Percentiles rank a stretch among this genome's conserved stretches.
Evolutionary conservation across 2,888 invertebrate species (phyloP).

Genomic region (Rhimphoctona megacephalus): DNA sequence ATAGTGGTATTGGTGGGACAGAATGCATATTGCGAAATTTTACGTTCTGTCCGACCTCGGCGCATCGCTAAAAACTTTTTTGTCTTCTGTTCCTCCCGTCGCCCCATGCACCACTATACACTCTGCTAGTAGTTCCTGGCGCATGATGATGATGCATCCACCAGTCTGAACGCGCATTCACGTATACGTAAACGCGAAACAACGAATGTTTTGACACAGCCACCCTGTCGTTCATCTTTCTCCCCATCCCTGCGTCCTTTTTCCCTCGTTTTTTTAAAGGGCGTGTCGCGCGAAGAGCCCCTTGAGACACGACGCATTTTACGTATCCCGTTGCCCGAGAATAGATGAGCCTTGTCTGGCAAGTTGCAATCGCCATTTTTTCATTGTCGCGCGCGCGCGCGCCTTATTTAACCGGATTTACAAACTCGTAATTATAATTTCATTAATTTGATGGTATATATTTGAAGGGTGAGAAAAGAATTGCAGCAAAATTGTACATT

Average conservation of each 20-base stretch:
- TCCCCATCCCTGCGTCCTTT: slow-evolving; percentile 26
- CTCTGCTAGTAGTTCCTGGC: neutral
- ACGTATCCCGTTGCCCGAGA: slow-evolving; percentile 35
- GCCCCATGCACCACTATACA: neutral
- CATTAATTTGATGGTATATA: neutral
- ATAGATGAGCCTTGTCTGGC: slow-evolving; percentile 44
- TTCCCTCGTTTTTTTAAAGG: slow-evolving; percentile 56
- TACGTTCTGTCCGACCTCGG: slow-evolving; percentile 34
- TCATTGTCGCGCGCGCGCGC: neutral
- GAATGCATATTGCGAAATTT: slow-evolving; percentile 61
- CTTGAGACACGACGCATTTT: slow-evolving; percentile 67
- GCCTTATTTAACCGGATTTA: slow-evolving; percentile 17
- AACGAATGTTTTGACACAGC: slow-evolving; percentile 65
- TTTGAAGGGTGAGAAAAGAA: neutral
- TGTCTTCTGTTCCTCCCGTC: neutral
- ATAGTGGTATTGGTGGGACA: slow-evolving; percentile 14
- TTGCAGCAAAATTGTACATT: neutral
- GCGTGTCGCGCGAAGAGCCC: slow-evolving; percentile 61
- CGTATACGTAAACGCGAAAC: slow-evolving; percentile 20
- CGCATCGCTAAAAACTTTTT: slow-evolving; percentile 49
- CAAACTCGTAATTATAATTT: neutral
- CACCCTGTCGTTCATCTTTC: slow-evolving; percentile 40
- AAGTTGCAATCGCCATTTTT: slow-evolving; percentile 24
- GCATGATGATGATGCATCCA: slow-evolving; percentile 49
- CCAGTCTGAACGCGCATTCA: slow-evolving; percentile 37